These are phyloP conservation scores for Melitaea athalia DNA, from an alignment of 2,888 invertebrate genomes.

Conservation along the genomic window DNA sequence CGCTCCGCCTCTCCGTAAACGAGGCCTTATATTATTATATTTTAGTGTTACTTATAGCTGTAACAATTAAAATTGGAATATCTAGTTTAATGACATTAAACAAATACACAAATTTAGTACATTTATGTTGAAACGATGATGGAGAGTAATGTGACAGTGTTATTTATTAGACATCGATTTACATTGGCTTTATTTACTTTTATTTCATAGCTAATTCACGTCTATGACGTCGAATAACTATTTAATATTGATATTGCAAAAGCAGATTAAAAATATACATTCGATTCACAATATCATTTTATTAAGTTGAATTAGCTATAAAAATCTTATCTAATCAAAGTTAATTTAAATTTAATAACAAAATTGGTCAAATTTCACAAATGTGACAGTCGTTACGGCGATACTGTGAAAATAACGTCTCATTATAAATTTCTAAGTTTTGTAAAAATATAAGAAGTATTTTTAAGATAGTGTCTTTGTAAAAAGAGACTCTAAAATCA, in stretches of 20 bases:
- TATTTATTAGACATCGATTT: neutral
- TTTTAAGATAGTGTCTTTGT: slow-evolving; percentile 35
- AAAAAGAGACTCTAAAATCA: slow-evolving; percentile 40
- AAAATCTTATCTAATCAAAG: no score
- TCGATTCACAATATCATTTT: no score
- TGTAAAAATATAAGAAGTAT: slow-evolving; percentile 35
- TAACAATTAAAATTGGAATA: slow-evolving; percentile 7
- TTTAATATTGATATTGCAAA: no score
- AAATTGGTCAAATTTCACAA: neutral
- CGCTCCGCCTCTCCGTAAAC: no score
- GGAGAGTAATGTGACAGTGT: neutral
- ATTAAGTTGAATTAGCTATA: no score
- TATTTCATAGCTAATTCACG: no score
- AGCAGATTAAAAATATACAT: no score
- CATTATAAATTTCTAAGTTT: neutral
- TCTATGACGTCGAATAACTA: no score
- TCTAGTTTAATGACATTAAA: neutral
- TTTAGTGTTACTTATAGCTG: neutral
- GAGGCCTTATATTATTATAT: no score
- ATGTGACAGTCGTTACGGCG: neutral
- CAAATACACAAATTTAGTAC: neutral
- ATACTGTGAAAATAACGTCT: neutral
- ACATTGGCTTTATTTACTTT: neutral
- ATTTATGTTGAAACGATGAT: neutral
- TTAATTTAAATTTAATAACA: no score